Conservation (phyloP, 2,113 vertebrate genomes). For the Pao palembangensis region DNA sequence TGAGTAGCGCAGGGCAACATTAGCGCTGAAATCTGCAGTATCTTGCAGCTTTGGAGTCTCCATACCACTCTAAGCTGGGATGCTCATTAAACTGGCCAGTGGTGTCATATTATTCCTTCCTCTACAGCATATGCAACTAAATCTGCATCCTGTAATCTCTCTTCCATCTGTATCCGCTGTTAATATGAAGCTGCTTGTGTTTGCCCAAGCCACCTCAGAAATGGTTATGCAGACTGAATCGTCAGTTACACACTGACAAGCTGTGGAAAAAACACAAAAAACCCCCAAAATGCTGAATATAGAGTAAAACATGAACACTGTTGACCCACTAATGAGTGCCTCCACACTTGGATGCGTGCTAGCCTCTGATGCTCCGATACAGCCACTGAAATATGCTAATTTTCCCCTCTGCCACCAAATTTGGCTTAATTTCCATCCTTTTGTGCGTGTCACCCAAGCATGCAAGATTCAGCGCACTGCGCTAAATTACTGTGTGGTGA, state of each 20-base stretch:
- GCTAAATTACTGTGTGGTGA: constrained; percentile 50
- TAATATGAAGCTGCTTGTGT: constrained; percentile 31
- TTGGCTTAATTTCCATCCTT: constrained; percentile 14
- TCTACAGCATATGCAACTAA: constrained; percentile 50
- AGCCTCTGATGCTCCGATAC: constrained; percentile 16
- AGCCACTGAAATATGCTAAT: constrained; percentile 6
- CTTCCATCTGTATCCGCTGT: constrained; percentile 45
- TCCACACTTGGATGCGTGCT: constrained; percentile 8
- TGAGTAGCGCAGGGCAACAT: constrained; percentile 47
- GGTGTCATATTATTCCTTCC: constrained; percentile 33
- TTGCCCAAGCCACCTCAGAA: constrained; percentile 16
- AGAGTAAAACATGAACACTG: neutral
- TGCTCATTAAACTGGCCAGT: constrained; percentile 48
- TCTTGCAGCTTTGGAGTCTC: constrained; percentile 49
- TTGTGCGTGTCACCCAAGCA: constrained; percentile 26
- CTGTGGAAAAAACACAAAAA: too few species aligned
- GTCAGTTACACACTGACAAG: too few species aligned
- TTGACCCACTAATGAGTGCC: constrained; percentile 1
- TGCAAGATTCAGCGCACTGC: constrained; percentile 25
- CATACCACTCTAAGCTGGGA: constrained; percentile 47
- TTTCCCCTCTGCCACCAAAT: neutral
- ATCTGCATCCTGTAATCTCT: constrained; percentile 48
- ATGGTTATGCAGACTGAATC: constrained; percentile 33
- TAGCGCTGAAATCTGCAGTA: constrained; percentile 48
- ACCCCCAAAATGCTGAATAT: too few species aligned